Base-by-base conservation (phyloP, 2,888 invertebrate genomes). In the Agriotes lineatus region DNA sequence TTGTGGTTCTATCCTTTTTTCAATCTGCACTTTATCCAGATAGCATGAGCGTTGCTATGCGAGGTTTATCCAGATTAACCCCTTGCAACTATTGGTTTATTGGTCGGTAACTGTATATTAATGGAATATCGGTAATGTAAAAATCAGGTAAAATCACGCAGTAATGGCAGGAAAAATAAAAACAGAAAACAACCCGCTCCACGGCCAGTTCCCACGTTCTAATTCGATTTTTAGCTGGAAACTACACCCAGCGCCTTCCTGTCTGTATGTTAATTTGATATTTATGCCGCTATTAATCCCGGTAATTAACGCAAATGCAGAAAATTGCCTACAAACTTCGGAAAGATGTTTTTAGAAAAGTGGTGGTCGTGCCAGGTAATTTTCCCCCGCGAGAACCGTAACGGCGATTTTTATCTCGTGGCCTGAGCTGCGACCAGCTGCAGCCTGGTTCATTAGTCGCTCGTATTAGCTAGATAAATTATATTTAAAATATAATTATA, bases 401-500 rank as follows among this genome's bases (percentile, higher is more conserved):
- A 33, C 52, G 25, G 14, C 12, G 33, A 52, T 52, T 52, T 52
- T 52, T 52, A 52, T 33, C 52, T 52, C 10, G 1, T n/a, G 22
- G n/a, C n/a, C n/a, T n/a, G 22, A 22, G 48, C 19, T 18, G 22
- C 48, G 48, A 22, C 30, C 30, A 52, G 52, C 30, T 52, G 52
- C 52, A 33, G 14, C n/a, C n/a, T 14, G 39, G 30, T 52, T 52
- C 52, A 52, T 52, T 52, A 52, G 52, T 52, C 33, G 52, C 33
- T 33, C 33, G 14, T 30, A 59, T 59, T 45, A 61, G 45, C 48
- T 39, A 39, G 12, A 61, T 48, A 48, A 61, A 61, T 59, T 59
- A 59, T 45, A 57, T 67, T 67, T 58, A 52, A 67, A 48, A 33
- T 59, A 52, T 71, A 71, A 71, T 71, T 68, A 71, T 58, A 64